Evolutionary conservation across 2,888 invertebrate species (phyloP), one percentile per base, ranked within the genome.

Genomic region (Lasioglossum marginatum): DNA sequence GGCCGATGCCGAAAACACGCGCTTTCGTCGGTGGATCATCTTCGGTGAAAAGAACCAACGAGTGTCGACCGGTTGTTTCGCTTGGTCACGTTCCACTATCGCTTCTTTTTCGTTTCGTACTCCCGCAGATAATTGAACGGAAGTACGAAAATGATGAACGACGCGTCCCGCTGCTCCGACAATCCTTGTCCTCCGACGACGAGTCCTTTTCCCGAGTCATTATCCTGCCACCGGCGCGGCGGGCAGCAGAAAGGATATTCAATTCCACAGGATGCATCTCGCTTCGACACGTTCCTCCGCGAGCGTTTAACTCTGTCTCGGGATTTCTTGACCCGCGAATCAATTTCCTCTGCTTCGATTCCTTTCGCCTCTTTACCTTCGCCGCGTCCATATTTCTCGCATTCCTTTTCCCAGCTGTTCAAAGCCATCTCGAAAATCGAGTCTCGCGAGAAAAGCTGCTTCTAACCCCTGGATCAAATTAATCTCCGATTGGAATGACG

Each of bases 61-160:
- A 23, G 60, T 6, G 34, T 34, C 66, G 34, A 27, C 60, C 60
- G 27, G 60, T 60, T 23, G 66, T 34, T 66, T 34, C 31, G 31
- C 66, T 66, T 23, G 66, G 66, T 66, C 66, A 66, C 66, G 66
- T 66, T 66, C 66, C 34, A 31, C 66, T 19, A 23, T 31, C 66
- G 66, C 8, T 66, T 19, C 34, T 60, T 34, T 57, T 66, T 43
- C 23, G 37, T 76, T n/a, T 45, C 48, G 10, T 8, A 16, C 71
- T 14, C 57, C 31, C 14, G 10, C 27, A 37, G 31, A 43, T 75
- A 77, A 81, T 80, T 85, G 75, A 70, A 75, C 37, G 77, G 34
- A 77, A 80, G 34, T 57, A 72, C n/a, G 86, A 80, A 75, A 85
- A 74, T 85, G 81, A 85, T 45, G 85, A 77, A 81, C 34, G 34